Conservation (phyloP, 2,888 invertebrate genomes). For the Idaea biselata region DNA sequence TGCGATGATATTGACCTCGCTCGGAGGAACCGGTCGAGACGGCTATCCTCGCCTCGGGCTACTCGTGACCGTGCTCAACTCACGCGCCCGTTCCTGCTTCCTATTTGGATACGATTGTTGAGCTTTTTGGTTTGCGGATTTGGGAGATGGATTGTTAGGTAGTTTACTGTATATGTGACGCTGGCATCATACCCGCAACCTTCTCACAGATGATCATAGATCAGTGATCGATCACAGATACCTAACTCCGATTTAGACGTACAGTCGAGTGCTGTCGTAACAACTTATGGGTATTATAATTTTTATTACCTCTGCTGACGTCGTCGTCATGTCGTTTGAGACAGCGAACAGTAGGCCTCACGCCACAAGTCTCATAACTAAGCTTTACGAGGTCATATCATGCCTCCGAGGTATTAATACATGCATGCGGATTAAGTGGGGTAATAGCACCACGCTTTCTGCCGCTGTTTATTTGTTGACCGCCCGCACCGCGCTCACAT, state of each 20-base stretch:
- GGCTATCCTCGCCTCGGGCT: neutral
- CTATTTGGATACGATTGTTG: neutral
- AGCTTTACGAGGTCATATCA: conserved; percentile 28
- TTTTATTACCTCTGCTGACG: neutral
- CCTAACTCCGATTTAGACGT: too few relatives aligned
- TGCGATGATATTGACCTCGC: neutral
- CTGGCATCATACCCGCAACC: too few relatives aligned
- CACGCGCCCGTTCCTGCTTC: neutral
- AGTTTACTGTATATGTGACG: too few relatives aligned
- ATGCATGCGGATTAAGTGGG: neutral
- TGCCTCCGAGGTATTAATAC: conserved; percentile 24
- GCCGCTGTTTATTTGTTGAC: conserved; percentile 9
- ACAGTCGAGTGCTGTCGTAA: too few relatives aligned
- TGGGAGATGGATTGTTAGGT: neutral
- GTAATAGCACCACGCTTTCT: conserved; percentile 26
- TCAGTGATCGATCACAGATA: too few relatives aligned
- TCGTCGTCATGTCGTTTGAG: neutral
- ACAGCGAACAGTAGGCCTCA: neutral
- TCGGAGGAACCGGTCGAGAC: neutral
- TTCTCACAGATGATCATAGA: too few relatives aligned
- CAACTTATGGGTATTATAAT: neutral
- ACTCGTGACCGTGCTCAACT: neutral
- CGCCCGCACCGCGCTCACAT: conserved; percentile 7
- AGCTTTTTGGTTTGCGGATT: neutral
- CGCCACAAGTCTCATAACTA: conserved; percentile 12